phyloP scores from a whole-genome alignment of 2,888 invertebrate species.

The Petrophora chlorosata region DNA sequence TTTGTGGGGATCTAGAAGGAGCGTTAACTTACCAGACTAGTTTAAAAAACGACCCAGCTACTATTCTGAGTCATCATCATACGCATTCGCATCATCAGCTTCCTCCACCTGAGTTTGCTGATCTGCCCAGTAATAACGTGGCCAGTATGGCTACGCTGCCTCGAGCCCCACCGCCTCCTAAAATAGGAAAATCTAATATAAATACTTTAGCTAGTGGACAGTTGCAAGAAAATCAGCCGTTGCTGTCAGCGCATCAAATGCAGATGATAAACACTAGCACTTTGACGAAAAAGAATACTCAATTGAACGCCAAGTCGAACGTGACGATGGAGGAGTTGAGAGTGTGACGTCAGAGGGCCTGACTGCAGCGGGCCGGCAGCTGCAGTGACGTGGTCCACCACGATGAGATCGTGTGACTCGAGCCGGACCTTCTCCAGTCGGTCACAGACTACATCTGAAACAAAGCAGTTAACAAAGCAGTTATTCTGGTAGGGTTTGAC shows the following conservation, averaged over 20 bases:
- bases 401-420: constrained; percentile 81
- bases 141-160: constrained; percentile 84
- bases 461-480: constrained; percentile 5
- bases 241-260: constrained; percentile 90
- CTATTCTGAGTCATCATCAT: constrained; percentile 90
- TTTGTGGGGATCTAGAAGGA: constrained; percentile 92
- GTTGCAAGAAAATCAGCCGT: constrained; percentile 86
- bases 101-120: constrained; percentile 93
- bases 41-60: constrained; percentile 87
- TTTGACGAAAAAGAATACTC: constrained; percentile 89
- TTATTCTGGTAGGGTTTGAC: constrained; percentile 13
- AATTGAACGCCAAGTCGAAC: constrained; percentile 84
- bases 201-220: constrained; percentile 84
- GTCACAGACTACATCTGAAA: constrained; percentile 69
- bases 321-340: constrained; percentile 91
- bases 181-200: constrained; percentile 85
- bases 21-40: constrained; percentile 78
- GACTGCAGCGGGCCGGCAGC: constrained; percentile 82
- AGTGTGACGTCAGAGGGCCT: constrained; percentile 89
- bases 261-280: constrained; percentile 91
- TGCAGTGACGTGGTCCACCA: constrained; percentile 79
- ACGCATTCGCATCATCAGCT: constrained; percentile 90
- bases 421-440: constrained; percentile 81
- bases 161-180: constrained; percentile 90
- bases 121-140: constrained; percentile 88